phyloP scores from a whole-genome alignment of 2,113 vertebrate species.

The Scopus umbretta region DNA sequence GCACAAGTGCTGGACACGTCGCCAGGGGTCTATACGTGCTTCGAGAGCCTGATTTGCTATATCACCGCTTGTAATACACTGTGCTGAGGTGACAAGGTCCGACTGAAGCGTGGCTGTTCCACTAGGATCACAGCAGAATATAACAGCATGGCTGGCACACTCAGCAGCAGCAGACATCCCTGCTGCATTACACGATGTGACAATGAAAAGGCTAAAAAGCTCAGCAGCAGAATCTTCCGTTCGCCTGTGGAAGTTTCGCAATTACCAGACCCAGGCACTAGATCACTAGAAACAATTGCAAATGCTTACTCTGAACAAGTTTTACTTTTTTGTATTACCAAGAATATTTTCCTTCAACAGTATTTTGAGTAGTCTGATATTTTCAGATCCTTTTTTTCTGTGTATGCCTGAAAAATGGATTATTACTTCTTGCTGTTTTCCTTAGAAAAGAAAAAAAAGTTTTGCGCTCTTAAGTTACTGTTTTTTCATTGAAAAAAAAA shows the following conservation, averaged over 20 bases:
- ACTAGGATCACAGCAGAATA: neutral
- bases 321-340: neutral
- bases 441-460: neutral
- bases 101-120: neutral
- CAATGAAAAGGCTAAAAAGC: neutral
- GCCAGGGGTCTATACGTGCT: neutral
- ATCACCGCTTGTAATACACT: neutral
- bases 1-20: neutral
- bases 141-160: neutral
- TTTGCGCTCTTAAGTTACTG: neutral
- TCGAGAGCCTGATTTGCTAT: neutral
- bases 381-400: neutral
- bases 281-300: neutral
- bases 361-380: neutral
- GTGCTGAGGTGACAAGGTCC: neutral
- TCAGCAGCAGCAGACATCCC: neutral
- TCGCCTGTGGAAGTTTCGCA: neutral
- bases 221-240: neutral
- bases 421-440: neutral
- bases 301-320: neutral
- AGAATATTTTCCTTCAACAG: neutral
- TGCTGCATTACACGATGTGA: neutral
- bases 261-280: neutral
- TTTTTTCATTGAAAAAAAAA: neutral
- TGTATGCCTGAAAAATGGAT: neutral